A percentile compares a stretch with the other conserved stretches of the same genome.
Evolutionary conservation across 35 echinoderm and acorn worm genomes (phyloP).

Genomic region (Acanthaster planci): DNA sequence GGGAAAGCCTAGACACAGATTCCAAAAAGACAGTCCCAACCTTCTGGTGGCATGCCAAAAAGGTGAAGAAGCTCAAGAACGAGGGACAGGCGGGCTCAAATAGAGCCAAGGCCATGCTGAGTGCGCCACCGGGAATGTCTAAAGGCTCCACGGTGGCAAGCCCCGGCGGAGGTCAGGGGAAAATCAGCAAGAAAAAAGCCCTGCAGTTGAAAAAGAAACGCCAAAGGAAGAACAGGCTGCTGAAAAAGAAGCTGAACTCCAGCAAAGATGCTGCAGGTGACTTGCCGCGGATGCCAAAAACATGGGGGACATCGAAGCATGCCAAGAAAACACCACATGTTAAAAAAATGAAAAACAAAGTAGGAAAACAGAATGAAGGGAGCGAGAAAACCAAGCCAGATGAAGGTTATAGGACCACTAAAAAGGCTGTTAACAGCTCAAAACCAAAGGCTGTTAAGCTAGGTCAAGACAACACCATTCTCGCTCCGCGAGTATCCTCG

Average conservation of each 20-base stretch:
- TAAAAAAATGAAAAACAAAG: too few relatives aligned
- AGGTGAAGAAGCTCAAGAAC: conserved; percentile 18
- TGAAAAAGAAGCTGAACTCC: conserved; percentile 31
- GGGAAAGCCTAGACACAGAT: background rate
- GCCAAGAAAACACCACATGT: background rate
- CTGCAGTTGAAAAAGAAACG: conserved; percentile 16
- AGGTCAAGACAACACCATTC: background rate
- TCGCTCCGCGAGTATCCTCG: background rate
- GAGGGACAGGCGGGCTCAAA: background rate
- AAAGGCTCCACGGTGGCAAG: background rate
- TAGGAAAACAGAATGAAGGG: too few relatives aligned
- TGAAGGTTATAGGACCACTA: too few relatives aligned
- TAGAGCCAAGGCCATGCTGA: background rate
- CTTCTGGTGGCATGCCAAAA: background rate
- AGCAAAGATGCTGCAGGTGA: conserved; percentile 2
- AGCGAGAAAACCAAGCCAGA: too few relatives aligned
- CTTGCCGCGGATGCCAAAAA: background rate
- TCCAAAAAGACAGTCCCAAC: background rate
- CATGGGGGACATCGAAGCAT: background rate
- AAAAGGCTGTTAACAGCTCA: background rate
- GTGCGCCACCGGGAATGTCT: too few relatives aligned
- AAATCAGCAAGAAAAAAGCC: conserved; percentile 9
- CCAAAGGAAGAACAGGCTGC: conserved; percentile 11
- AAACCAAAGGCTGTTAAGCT: background rate
- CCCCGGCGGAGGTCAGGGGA: too few relatives aligned